Evolutionary conservation across 2,113 vertebrate species (phyloP).

Genomic region (Neogobius melanostomus): DNA sequence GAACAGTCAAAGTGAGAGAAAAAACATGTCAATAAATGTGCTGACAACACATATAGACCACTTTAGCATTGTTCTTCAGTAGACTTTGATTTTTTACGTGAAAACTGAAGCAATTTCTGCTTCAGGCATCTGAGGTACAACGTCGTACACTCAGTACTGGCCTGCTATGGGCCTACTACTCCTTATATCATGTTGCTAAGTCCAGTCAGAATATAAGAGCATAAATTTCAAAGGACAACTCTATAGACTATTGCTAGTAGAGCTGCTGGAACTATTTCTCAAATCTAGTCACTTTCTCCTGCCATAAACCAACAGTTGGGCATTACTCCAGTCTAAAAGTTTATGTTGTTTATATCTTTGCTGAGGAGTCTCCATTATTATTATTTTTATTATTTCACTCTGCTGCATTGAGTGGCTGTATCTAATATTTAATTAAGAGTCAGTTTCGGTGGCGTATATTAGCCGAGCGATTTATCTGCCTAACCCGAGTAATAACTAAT

Average conservation of each 20-base stretch:
- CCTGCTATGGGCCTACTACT: no score
- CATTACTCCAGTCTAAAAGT: background rate
- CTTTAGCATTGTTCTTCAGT: background rate
- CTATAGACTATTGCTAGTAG: background rate
- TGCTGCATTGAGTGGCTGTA: conserved; percentile 20
- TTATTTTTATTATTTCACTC: conserved; percentile 15
- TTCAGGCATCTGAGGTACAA: background rate
- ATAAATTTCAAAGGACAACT: no score
- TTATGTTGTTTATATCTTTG: conserved; percentile 25
- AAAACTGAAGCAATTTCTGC: background rate
- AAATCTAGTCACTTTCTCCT: background rate
- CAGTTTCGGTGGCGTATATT: conserved; percentile 39
- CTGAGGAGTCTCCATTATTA: conserved; percentile 10
- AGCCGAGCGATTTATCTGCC: conserved; percentile 37
- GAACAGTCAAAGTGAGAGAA: background rate
- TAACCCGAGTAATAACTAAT: conserved; percentile 21
- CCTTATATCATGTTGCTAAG: no score
- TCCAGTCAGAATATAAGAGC: no score
- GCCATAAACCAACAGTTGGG: background rate
- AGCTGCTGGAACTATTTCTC: background rate
- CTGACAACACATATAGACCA: background rate
- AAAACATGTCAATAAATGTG: background rate
- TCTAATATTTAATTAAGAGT: conserved; percentile 55
- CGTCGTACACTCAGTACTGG: no score
- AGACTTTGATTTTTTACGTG: background rate